phyloP scores from a whole-genome alignment of 2,888 invertebrate genomes.

The Andrena bicolor region DNA sequence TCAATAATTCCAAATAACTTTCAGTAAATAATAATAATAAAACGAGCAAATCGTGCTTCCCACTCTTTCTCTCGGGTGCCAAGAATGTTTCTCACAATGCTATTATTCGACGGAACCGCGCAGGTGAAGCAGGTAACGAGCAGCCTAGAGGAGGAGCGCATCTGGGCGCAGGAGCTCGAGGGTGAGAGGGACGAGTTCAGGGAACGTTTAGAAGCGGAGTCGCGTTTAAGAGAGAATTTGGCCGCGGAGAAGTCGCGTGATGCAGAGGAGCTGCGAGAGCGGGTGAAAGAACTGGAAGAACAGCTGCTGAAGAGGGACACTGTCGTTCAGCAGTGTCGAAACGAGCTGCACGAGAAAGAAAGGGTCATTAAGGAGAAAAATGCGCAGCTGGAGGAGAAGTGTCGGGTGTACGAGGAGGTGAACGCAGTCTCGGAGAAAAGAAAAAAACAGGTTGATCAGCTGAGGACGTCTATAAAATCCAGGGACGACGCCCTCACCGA shows the following conservation, averaged over 20 bases:
- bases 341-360: constrained; percentile 79
- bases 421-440: constrained; percentile 83
- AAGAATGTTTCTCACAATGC: too few relatives aligned
- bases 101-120: constrained; percentile 10
- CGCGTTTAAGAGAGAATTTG: constrained; percentile 74
- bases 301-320: constrained; percentile 82
- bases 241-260: constrained; percentile 74
- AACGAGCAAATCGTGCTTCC: too few relatives aligned
- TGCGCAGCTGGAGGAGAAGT: constrained; percentile 78
- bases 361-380: constrained; percentile 78
- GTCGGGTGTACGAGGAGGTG: constrained; percentile 78
- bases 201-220: constrained; percentile 77
- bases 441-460: constrained; percentile 85
- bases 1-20: too few relatives aligned
- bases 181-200: constrained; percentile 80
- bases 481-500: constrained; percentile 85
- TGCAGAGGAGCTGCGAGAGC: constrained; percentile 76
- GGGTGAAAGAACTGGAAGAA: constrained; percentile 79
- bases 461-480: constrained; percentile 83
- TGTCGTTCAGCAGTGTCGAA: constrained; percentile 77
- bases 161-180: constrained; percentile 81
- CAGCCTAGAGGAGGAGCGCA: constrained; percentile 81
- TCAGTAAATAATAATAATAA: too few relatives aligned
- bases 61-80: too few relatives aligned
- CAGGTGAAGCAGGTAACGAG: constrained; percentile 80